Base-by-base conservation (phyloP, 2,888 invertebrate genomes). In the Buathra laborator region DNA sequence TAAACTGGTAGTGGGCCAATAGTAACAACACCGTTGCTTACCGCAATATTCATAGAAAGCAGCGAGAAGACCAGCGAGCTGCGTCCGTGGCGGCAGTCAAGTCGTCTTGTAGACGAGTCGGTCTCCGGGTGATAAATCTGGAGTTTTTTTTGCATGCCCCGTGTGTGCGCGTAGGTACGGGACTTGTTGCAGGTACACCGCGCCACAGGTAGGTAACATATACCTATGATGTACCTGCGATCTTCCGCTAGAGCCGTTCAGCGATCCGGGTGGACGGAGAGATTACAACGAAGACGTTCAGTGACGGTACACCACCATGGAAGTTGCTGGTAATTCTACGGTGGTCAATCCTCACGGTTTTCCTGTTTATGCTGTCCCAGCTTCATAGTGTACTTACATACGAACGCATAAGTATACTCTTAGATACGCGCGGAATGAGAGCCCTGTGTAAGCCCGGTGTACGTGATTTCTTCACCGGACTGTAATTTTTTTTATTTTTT, bases 51-150 rank as follows among this genome's bases (percentile, higher is more conserved):
- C 43, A 19, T 16, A 64, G 70, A 70, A 72, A 82, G 66, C 66
- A 29, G 62, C 14, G 62, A 2, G 48, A n/a, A 51, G 51, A 12
- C 53, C 32, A 32, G 51, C 53, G 32, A 70, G 10, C 59, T 48
- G 78, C 62, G 70, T 14, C 44, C 78, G 19, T 56, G 19, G 56
- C 44, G 53, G 37, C 79, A 66, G 44, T 43, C 6, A 37, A 43
- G 24, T 53, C 53, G 43, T 66, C 66, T n/a, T 46, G 53, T 32
- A 66, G 64, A 64, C 46, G 14, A 71, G 75, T 51, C 72, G 56
- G 71, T 59, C 71, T 59, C 48, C 67, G 56, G 77, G 82, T 77
- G 77, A 82, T 82, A 82, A 82, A 82, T 82, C 82, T 77, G 12
- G 10, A 44, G 37, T 37, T 59, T 68, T 70, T 76, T 77, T 81